These are phyloP conservation scores for Petrophora chlorosata DNA, from an alignment of 2,888 invertebrate species.

Conservation along the genomic window DNA sequence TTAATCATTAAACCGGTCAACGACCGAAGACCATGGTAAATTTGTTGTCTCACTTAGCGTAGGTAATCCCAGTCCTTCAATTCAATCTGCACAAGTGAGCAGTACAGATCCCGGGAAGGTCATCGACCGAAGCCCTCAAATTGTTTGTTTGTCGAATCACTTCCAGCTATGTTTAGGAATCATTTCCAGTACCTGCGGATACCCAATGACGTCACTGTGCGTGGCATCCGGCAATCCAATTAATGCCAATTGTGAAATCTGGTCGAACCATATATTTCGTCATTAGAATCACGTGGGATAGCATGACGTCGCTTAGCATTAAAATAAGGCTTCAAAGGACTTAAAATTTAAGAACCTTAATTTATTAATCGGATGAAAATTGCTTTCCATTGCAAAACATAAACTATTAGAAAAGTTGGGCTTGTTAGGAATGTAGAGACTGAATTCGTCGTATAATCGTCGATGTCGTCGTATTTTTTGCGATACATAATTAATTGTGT, in stretches of 20 bases:
- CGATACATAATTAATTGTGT: not conserved
- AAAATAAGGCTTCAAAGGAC: constrained; percentile 21
- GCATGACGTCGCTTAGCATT: constrained; percentile 9
- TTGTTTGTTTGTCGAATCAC: constrained; percentile 45
- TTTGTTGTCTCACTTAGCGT: no score
- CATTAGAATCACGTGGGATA: constrained; percentile 31
- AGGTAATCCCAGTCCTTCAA: not conserved
- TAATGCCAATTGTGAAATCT: constrained; percentile 35
- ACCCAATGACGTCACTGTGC: constrained; percentile 30
- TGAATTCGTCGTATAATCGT: constrained; percentile 11
- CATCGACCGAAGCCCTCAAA: constrained; percentile 56
- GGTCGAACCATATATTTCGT: constrained; percentile 30
- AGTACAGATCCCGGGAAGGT: constrained; percentile 42
- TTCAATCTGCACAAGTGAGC: constrained; percentile 31
- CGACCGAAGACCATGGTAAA: no score
- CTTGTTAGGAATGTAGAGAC: constrained; percentile 1
- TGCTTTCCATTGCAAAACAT: not conserved
- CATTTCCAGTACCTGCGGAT: constrained; percentile 17
- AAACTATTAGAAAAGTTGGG: not conserved
- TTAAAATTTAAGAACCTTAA: constrained; percentile 9
- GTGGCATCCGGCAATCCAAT: constrained; percentile 35
- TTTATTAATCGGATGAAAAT: constrained; percentile 1
- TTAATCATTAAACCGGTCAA: no score
- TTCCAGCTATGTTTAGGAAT: constrained; percentile 31
- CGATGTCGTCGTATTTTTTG: not conserved